Evolutionary conservation across 2,113 vertebrate genomes (phyloP).

Genomic region (Chaetorhynchus papuensis): DNA sequence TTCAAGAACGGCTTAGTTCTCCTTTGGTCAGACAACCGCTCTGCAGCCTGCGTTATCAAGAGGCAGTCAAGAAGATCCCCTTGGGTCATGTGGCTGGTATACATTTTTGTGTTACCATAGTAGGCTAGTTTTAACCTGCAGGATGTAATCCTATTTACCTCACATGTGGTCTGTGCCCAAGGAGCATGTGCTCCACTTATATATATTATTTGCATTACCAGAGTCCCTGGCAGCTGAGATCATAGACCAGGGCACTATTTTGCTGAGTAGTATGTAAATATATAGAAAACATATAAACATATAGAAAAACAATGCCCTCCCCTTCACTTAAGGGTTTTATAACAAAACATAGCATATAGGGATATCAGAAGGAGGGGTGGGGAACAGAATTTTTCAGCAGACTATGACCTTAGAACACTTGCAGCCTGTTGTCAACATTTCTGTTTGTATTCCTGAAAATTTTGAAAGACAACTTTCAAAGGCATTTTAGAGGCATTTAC

Average conservation of each 20-base stretch:
- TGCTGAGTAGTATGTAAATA: background rate
- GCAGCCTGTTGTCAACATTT: background rate
- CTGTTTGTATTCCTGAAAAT: background rate
- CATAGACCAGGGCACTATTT: background rate
- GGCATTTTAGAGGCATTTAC: background rate
- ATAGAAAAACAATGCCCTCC: background rate
- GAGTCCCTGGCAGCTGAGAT: background rate
- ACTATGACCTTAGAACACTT: background rate
- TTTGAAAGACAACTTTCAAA: background rate
- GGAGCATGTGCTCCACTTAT: slow-evolving; percentile 11
- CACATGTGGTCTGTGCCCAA: slow-evolving; percentile 53
- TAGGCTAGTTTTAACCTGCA: slow-evolving; percentile 57
- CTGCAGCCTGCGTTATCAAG: slow-evolving; percentile 40
- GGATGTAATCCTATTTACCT: slow-evolving; percentile 64
- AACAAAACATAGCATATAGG: background rate
- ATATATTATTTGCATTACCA: slow-evolving; percentile 9
- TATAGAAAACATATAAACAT: background rate
- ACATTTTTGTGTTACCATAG: slow-evolving; percentile 59
- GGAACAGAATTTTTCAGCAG: background rate
- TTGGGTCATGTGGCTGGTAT: slow-evolving; percentile 55
- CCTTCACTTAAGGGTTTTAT: background rate
- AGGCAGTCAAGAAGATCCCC: slow-evolving; percentile 61
- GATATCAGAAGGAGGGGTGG: background rate
- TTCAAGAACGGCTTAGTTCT: slow-evolving; percentile 62
- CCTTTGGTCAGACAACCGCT: slow-evolving; percentile 45